phyloP scores from a whole-genome alignment of 2,797 vertebrate species.

The Dryobates pubescens region DNA sequence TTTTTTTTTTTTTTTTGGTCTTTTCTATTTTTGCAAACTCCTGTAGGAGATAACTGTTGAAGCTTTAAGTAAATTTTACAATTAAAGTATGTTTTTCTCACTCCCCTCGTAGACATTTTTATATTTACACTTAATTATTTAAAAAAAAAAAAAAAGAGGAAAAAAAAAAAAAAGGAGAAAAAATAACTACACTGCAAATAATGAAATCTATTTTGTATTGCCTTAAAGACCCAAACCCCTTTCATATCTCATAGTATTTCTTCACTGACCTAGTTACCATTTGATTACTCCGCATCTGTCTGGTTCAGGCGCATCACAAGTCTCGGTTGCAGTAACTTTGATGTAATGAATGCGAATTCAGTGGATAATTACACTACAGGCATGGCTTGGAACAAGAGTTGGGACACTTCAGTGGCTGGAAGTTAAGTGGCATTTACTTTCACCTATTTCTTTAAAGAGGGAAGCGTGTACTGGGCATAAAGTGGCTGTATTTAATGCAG shows the following conservation, averaged over 20 bases:
- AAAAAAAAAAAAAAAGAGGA: slow-evolving; percentile 57
- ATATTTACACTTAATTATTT: slow-evolving; percentile 70
- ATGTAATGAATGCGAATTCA: slow-evolving; percentile 34
- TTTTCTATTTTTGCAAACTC: slow-evolving; percentile 68
- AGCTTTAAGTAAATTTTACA: slow-evolving; percentile 78
- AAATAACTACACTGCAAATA: slow-evolving; percentile 56
- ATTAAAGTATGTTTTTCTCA: slow-evolving; percentile 76
- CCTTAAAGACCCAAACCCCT: slow-evolving; percentile 72
- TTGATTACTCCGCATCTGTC: slow-evolving; percentile 52
- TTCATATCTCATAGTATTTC: slow-evolving; percentile 39
- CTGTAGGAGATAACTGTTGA: slow-evolving; percentile 73
- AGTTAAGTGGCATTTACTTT: slow-evolving; percentile 66
- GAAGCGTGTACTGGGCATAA: slow-evolving; percentile 36
- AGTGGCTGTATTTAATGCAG: slow-evolving; percentile 53
- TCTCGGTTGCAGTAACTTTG: slow-evolving; percentile 55
- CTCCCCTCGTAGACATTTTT: slow-evolving; percentile 73
- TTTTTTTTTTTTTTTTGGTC: slow-evolving; percentile 18
- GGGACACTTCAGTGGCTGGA: slow-evolving; percentile 58
- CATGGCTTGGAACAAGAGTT: slow-evolving; percentile 53
- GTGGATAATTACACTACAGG: slow-evolving; percentile 45
- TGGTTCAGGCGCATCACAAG: slow-evolving; percentile 64
- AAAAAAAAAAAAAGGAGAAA: slow-evolving; percentile 24
- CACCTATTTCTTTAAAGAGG: slow-evolving; percentile 52
- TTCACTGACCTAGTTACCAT: slow-evolving; percentile 54
- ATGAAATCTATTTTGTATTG: slow-evolving; percentile 75